phyloP scores from a whole-genome alignment of 2,888 invertebrate species.

The Desoria tigrina region DNA sequence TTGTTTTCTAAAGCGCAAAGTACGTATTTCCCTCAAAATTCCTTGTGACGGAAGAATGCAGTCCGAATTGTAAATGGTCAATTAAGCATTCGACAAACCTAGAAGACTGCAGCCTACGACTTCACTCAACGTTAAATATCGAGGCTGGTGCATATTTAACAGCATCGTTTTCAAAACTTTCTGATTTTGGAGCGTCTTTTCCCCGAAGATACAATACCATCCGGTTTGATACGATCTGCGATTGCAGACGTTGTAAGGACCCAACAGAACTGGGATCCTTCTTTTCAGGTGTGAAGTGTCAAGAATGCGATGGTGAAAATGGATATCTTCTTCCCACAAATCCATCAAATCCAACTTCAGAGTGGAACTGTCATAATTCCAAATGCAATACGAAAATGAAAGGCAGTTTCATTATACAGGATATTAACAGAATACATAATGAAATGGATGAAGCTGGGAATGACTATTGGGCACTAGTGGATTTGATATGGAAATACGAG shows the following conservation, averaged over 20 bases:
- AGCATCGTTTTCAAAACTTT: slow-evolving; percentile 23
- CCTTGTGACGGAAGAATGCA: slow-evolving; percentile 31
- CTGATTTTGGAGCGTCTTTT: slow-evolving; percentile 29
- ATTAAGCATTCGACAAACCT: slow-evolving; percentile 24
- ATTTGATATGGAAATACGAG: slow-evolving; percentile 17
- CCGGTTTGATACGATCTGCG: slow-evolving; percentile 16
- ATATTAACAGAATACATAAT: slow-evolving; percentile 23
- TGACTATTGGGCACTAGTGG: slow-evolving; percentile 20
- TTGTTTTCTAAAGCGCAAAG: slow-evolving; percentile 26
- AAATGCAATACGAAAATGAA: slow-evolving; percentile 10
- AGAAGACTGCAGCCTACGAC: slow-evolving; percentile 27
- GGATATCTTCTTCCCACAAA: slow-evolving; percentile 29
- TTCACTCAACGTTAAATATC: slow-evolving; percentile 21
- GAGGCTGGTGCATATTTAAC: slow-evolving; percentile 19
- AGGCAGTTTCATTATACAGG: slow-evolving; percentile 9
- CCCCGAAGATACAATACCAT: slow-evolving; percentile 24
- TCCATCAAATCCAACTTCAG: slow-evolving; percentile 14
- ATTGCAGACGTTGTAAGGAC: slow-evolving; percentile 28
- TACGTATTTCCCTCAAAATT: slow-evolving; percentile 31
- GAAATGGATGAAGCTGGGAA: slow-evolving; percentile 22
- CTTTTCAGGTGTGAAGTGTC: slow-evolving; percentile 34
- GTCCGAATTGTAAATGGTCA: slow-evolving; percentile 34
- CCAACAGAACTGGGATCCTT: slow-evolving; percentile 31
- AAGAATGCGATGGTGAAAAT: slow-evolving; percentile 8
- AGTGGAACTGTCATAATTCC: slow-evolving; percentile 27